Evolutionary conservation across 2,113 vertebrate genomes (phyloP).

Genomic region (Protobothrops mucrosquamatus): DNA sequence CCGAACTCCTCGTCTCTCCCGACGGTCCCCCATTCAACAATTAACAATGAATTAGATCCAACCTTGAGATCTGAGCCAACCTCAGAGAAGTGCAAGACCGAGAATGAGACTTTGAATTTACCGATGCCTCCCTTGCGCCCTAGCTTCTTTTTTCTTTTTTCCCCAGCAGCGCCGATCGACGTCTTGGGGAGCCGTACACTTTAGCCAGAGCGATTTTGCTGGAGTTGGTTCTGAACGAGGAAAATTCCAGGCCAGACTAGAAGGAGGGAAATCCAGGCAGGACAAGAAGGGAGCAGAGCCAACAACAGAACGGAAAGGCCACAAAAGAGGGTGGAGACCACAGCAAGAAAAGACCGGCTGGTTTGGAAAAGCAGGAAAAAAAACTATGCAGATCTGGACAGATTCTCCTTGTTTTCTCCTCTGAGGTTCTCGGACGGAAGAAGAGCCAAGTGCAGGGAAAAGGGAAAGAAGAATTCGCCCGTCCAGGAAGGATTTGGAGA

Average conservation of each 20-base stretch:
- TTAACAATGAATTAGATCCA: neutral
- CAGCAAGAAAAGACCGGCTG: neutral
- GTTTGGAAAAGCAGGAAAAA: neutral
- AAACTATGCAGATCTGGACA: neutral
- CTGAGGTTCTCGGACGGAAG: neutral
- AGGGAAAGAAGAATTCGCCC: neutral
- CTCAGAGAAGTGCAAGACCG: neutral
- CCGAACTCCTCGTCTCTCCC: neutral
- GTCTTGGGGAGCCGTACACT: neutral
- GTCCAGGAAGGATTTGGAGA: neutral
- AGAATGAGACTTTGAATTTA: neutral
- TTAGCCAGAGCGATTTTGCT: neutral
- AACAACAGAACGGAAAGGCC: neutral
- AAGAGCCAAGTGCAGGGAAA: neutral
- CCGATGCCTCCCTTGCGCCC: neutral
- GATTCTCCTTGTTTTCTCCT: neutral
- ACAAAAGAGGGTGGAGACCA: neutral
- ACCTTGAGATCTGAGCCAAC: neutral
- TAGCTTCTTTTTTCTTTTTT: neutral
- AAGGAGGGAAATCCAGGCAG: neutral
- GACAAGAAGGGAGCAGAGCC: neutral
- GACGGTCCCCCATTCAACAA: neutral
- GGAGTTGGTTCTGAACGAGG: neutral
- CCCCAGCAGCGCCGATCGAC: neutral
- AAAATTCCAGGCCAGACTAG: neutral